phyloP scores from a whole-genome alignment of 2,888 invertebrate genomes.

The Uloborus plumipes region DNA sequence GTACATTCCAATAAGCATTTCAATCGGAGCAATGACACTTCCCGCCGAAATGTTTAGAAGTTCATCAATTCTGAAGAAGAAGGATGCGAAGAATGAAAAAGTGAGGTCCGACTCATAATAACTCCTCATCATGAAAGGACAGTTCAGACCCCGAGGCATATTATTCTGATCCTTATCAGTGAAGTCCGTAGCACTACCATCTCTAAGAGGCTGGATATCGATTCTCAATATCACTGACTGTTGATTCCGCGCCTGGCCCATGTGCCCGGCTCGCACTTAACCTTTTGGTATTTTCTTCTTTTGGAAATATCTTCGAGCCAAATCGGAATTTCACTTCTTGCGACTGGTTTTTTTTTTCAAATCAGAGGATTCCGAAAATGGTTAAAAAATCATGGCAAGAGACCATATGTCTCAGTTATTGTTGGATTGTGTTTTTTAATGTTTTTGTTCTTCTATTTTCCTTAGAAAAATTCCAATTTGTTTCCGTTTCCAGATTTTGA shows the following conservation, averaged over 20 bases:
- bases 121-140: constrained; percentile 28
- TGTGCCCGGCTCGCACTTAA: constrained; percentile 15
- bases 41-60: too few species aligned
- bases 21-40: too few species aligned
- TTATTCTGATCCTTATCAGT: constrained; percentile 20
- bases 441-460: background rate
- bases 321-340: constrained; percentile 47
- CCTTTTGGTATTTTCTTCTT: constrained; percentile 22
- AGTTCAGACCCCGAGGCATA: constrained; percentile 42
- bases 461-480: too few species aligned
- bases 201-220: constrained; percentile 19
- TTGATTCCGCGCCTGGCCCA: constrained; percentile 27
- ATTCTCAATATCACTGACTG: constrained; percentile 53
- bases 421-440: background rate
- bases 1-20: too few species aligned
- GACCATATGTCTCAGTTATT: background rate
- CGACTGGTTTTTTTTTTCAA: background rate
- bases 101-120: constrained; percentile 1
- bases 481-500: too few species aligned
- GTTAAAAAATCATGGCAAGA: background rate
- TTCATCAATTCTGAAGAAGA: too few species aligned
- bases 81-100: too few species aligned
- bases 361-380: background rate
- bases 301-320: constrained; percentile 23
- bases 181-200: constrained; percentile 8